These are phyloP conservation scores for Drosophila multiciliata DNA, from an alignment of 2,888 invertebrate species.

Conservation along the genomic window DNA sequence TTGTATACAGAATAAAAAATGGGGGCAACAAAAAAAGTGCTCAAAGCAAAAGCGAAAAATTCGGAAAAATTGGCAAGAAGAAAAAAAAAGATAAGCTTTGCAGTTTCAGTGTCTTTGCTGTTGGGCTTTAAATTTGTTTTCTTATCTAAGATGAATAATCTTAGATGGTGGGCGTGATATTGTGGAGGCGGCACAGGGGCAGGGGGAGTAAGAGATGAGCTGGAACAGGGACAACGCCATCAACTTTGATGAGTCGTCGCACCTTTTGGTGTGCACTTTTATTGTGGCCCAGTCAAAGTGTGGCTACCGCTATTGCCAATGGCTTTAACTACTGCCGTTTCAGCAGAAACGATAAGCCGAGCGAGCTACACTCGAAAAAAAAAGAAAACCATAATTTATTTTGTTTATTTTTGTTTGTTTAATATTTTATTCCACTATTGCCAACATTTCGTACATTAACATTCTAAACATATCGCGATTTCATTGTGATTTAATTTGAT, in stretches of 20 bases:
- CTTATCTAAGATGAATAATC: constrained; percentile 71
- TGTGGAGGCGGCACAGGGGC: background rate
- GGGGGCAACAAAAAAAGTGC: background rate
- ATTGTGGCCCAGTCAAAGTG: constrained; percentile 47
- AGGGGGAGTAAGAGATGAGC: background rate
- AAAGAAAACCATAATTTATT: background rate
- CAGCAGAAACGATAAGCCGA: constrained; percentile 55
- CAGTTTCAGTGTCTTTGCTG: constrained; percentile 26
- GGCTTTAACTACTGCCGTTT: constrained; percentile 47
- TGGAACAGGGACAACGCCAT: constrained; percentile 31
- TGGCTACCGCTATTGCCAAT: constrained; percentile 34
- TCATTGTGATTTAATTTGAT: background rate
- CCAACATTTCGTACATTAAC: background rate
- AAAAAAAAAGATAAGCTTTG: constrained; percentile 18
- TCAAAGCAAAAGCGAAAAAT: constrained; percentile 2
- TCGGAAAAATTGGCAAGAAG: constrained; percentile 6
- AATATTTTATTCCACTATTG: background rate
- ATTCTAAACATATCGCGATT: background rate
- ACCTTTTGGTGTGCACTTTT: constrained; percentile 61
- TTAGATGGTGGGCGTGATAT: constrained; percentile 7
- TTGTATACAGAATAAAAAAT: constrained; percentile 13
- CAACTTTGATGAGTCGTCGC: constrained; percentile 55
- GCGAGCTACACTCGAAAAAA: constrained; percentile 1
- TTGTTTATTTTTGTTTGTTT: background rate
- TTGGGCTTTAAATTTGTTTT: constrained; percentile 41